Conservation (phyloP, 2,797 vertebrate genomes). For the Clarias pachynema region DNA sequence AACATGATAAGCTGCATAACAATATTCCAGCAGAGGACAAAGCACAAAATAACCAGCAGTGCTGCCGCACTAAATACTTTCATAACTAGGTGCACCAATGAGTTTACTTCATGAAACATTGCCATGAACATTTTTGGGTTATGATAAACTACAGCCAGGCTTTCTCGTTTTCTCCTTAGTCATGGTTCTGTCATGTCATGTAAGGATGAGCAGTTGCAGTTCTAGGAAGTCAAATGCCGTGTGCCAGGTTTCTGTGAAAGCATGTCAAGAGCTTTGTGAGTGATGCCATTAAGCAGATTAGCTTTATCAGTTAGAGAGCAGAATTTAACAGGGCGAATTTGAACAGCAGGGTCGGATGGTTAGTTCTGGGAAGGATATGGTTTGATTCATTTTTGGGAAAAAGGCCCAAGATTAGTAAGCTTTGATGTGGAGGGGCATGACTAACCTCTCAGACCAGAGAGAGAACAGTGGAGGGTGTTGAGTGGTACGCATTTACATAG, state of each 20-base stretch:
- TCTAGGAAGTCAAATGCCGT: neutral
- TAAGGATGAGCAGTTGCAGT: neutral
- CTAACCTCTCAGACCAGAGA: neutral
- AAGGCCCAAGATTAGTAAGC: neutral
- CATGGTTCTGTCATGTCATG: neutral
- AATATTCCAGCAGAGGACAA: neutral
- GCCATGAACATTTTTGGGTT: neutral
- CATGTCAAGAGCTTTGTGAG: neutral
- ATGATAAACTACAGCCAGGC: neutral
- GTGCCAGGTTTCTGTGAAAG: constrained; percentile 5
- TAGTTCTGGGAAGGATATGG: constrained; percentile 12
- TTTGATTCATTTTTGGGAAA: constrained; percentile 6
- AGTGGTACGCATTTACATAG: neutral
- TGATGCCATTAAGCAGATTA: constrained; percentile 6
- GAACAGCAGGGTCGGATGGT: neutral
- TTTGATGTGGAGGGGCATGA: neutral
- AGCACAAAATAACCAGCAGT: neutral
- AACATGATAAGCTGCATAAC: neutral
- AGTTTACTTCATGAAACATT: neutral
- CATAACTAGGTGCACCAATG: neutral
- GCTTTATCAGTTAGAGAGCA: neutral
- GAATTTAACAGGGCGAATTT: neutral
- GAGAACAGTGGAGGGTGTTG: neutral
- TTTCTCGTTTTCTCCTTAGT: neutral
- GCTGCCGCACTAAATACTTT: neutral